Base-by-base conservation (phyloP, 2,797 vertebrate genomes). In the Cichlasoma orientale region DNA sequence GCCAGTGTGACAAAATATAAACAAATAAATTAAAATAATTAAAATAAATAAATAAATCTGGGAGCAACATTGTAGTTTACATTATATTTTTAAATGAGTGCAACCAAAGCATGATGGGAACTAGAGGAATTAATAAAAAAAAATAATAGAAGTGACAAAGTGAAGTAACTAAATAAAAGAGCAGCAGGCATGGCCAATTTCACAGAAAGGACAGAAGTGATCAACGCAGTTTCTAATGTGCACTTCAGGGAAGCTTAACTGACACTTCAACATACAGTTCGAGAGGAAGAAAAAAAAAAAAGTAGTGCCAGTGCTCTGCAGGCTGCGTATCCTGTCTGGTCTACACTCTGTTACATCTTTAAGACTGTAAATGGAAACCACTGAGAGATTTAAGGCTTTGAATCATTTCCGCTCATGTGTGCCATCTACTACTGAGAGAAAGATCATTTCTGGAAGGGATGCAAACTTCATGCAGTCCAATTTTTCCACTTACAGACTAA, bases 391-490 rank as follows among this genome's bases (percentile, higher is more conserved):
- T 90, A 36, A 91, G 75, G 76, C 81, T 78, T 79, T 82, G 82
- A 75, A 87, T 79, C 75, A 82, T 92, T 94, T 94, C 94, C 85
- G 86, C 86, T 90, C 38, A 31, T 38, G 78, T 52, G 79, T 87
- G 78, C 81, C 82, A 86, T 81, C 75, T 78, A 86, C 80, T 83
- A 72, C 78, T 69, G 75, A 88, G 85, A 85, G 63, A 72, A 4
- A 56, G 55, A 53, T 77, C 27, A 55, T 70, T 68, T 79, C 76
- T 74, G 78, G 79, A 81, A 78, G 90, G 82, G 82, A 92, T 82
- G 72, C 55, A 14, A 23, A 44, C 27, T 13, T 21, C 31, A 14
- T 21, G 3, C 36, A 41, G 16, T 68, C 44, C 47, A 8, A 73
- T 9, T 71, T 52, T 57, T 23, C 4, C 0, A 1, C 25, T 61